Percentiles rank a stretch among this genome's conserved stretches.
Conservation (phyloP, 2,888 invertebrate genomes). For the Lumbricus terrestris region DNA sequence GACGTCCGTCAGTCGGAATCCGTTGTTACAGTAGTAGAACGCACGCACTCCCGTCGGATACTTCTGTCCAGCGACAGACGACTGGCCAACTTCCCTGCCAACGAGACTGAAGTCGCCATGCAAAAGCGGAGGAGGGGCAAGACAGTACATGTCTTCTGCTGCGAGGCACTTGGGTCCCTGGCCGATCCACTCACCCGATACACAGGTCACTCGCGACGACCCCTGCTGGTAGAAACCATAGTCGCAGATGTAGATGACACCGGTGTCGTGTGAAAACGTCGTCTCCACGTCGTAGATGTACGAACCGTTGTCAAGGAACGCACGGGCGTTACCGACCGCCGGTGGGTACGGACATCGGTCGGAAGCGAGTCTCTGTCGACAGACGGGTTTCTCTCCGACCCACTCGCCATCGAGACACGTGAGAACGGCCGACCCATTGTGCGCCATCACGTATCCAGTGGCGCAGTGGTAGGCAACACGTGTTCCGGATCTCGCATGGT, state of each 20-base stretch:
- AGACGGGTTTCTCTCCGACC: constrained; percentile 4
- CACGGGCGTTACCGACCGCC: neutral
- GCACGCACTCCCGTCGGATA: constrained; percentile 26
- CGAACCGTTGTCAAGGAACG: neutral
- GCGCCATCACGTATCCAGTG: constrained; percentile 25
- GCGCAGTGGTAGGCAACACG: constrained; percentile 28
- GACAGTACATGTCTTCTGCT: neutral
- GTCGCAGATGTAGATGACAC: constrained; percentile 75
- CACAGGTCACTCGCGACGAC: constrained; percentile 17
- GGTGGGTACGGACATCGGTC: neutral
- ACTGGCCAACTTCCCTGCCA: neutral
- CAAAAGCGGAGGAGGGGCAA: constrained; percentile 6
- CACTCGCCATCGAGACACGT: constrained; percentile 17
- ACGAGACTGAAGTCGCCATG: constrained; percentile 25
- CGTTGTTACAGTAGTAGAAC: constrained; percentile 31
- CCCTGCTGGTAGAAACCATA: constrained; percentile 68
- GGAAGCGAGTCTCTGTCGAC: neutral
- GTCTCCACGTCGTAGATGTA: constrained; percentile 26
- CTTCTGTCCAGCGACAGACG: neutral
- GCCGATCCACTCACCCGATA: constrained; percentile 31
- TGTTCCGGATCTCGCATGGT: constrained; percentile 9
- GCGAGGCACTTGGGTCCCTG: constrained; percentile 22
- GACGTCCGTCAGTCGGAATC: constrained; percentile 25
- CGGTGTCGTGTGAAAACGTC: constrained; percentile 35
- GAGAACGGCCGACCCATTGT: neutral